Evolutionary conservation across 1,140 invertebrate genomes (phyloP).

Genomic region (Atta texana): DNA sequence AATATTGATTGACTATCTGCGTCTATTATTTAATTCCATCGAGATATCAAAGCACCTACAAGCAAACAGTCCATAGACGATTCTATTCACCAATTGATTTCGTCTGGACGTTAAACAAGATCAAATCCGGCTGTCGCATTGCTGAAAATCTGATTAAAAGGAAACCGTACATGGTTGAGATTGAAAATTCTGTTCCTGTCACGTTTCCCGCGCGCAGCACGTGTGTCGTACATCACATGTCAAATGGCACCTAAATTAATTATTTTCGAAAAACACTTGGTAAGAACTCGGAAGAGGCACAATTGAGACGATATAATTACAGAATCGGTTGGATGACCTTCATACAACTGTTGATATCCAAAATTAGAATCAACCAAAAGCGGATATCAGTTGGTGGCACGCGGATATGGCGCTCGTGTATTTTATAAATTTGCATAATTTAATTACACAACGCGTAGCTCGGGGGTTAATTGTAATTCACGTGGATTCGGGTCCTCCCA

Average conservation of each 20-base stretch:
- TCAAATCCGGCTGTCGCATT: conserved; percentile 53
- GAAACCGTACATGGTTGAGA: conserved; percentile 71
- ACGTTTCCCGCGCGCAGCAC: conserved; percentile 41
- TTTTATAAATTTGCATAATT: conserved; percentile 34
- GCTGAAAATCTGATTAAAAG: conserved; percentile 74
- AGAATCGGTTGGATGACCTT: background rate
- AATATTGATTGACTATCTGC: conserved; percentile 16
- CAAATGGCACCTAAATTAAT: background rate
- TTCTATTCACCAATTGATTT: conserved; percentile 57
- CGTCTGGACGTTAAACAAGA: conserved; percentile 66
- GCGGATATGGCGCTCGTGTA: background rate
- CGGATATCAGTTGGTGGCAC: background rate
- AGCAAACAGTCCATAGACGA: conserved; percentile 61
- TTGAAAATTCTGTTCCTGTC: conserved; percentile 42
- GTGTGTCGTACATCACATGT: background rate
- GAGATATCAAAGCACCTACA: background rate
- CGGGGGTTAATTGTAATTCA: conserved; percentile 26
- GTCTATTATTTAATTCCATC: background rate
- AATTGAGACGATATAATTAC: background rate
- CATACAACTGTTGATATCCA: background rate
- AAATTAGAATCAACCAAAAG: background rate
- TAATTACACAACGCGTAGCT: conserved; percentile 29
- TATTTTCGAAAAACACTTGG: no score
- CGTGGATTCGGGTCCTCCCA: conserved; percentile 14
- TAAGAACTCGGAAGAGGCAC: background rate